Conservation (phyloP, 1,140 invertebrate genomes). For the Pectinophora gossypiella region DNA sequence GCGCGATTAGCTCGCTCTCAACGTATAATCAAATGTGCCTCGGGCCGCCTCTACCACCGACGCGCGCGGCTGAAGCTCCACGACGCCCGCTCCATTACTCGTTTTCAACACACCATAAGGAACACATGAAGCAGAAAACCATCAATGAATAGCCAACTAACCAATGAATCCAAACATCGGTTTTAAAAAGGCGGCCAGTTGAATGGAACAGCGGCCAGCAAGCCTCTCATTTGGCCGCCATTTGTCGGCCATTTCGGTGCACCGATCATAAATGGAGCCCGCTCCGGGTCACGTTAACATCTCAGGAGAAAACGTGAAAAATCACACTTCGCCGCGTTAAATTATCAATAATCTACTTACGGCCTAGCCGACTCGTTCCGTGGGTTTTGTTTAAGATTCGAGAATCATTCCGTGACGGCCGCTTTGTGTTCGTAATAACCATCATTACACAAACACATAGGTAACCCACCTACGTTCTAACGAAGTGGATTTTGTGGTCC, state of each 20-base stretch:
- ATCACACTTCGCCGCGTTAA: slow-evolving; percentile 65
- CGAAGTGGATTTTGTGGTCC: too few relatives aligned
- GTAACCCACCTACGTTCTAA: background rate
- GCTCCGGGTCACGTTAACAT: slow-evolving; percentile 67
- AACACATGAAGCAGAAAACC: slow-evolving; percentile 1
- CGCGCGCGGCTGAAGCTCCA: slow-evolving; percentile 12
- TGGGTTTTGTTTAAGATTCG: background rate
- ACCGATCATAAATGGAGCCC: slow-evolving; percentile 71
- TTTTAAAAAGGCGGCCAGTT: slow-evolving; percentile 39
- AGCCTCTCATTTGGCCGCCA: slow-evolving; percentile 74
- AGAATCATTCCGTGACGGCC: background rate
- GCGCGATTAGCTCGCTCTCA: slow-evolving; percentile 71
- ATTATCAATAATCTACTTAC: slow-evolving; percentile 32
- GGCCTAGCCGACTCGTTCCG: background rate
- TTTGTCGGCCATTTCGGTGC: slow-evolving; percentile 73
- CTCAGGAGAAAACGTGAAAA: slow-evolving; percentile 67
- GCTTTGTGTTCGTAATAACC: too few relatives aligned
- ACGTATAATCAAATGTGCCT: slow-evolving; percentile 74
- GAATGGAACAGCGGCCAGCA: slow-evolving; percentile 50
- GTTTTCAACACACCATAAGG: background rate
- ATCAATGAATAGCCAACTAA: slow-evolving; percentile 21
- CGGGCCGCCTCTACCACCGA: slow-evolving; percentile 40
- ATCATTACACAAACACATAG: background rate
- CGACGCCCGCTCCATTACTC: slow-evolving; percentile 26
- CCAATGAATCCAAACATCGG: background rate